phyloP scores from a whole-genome alignment of 1,140 invertebrate genomes.

The Drosophila sechellia region DNA sequence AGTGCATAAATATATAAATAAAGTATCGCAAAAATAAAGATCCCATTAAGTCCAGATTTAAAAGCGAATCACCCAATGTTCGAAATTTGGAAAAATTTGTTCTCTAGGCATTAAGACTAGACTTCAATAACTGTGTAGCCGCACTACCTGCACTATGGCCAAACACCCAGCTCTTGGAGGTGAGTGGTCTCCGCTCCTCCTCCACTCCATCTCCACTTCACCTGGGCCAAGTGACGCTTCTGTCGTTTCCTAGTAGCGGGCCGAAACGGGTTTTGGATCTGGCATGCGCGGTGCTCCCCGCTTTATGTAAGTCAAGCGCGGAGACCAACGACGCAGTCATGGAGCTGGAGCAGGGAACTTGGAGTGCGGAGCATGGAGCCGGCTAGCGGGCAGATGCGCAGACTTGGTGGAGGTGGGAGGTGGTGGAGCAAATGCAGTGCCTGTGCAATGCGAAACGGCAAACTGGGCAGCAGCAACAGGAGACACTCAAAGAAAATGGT shows the following conservation, averaged over 20 bases:
- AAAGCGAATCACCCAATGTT: too few species aligned
- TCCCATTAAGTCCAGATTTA: too few species aligned
- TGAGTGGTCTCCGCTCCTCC: conserved; percentile 4
- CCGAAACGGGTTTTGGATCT: conserved; percentile 64
- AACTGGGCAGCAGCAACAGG: conserved; percentile 42
- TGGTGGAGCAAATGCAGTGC: conserved; percentile 57
- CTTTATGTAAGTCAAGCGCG: conserved; percentile 79
- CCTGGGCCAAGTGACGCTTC: conserved; percentile 55
- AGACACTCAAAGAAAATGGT: conserved; percentile 1
- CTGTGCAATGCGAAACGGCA: conserved; percentile 59
- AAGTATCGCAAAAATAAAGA: too few species aligned
- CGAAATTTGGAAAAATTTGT: too few species aligned
- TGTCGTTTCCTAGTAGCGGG: conserved; percentile 72
- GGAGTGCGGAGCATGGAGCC: conserved; percentile 38
- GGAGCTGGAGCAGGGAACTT: conserved; percentile 8
- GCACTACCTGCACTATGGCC: conserved; percentile 12
- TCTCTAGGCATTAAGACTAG: not conserved
- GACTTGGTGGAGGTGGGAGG: conserved; percentile 5
- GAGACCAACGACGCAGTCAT: conserved; percentile 27
- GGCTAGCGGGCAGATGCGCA: conserved; percentile 67
- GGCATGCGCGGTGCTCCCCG: conserved; percentile 63
- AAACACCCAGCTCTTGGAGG: conserved; percentile 48
- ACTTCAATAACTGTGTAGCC: not conserved
- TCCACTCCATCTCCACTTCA: not conserved
- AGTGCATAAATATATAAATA: not conserved